Evolutionary conservation across 2,888 invertebrate genomes (phyloP).

Genomic region (Pachliopta kotzebuea): DNA sequence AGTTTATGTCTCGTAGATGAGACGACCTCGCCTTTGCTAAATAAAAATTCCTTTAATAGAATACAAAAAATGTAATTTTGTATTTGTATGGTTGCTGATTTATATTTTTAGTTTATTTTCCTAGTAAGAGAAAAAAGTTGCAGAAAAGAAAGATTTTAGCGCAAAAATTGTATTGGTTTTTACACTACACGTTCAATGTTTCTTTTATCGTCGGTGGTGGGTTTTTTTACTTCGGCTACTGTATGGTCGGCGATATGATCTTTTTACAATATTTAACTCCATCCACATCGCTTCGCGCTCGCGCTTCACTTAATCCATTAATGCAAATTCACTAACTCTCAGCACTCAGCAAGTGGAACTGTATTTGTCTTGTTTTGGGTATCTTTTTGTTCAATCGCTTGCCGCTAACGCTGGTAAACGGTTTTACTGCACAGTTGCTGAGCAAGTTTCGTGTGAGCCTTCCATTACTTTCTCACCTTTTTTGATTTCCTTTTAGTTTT

Average conservation of each 20-base stretch:
- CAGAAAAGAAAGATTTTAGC: too few species aligned
- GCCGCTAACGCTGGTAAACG: not conserved
- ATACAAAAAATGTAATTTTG: too few species aligned
- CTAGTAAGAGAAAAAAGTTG: too few species aligned
- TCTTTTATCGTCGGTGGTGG: not conserved
- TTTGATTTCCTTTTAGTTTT: not conserved
- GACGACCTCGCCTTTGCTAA: too few species aligned
- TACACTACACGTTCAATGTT: too few species aligned
- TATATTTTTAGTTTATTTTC: too few species aligned
- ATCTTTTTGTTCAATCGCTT: not conserved
- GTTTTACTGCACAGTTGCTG: not conserved
- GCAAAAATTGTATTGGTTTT: too few species aligned
- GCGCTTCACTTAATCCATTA: not conserved
- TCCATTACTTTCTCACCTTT: not conserved
- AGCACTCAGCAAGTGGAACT: not conserved
- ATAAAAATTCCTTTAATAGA: too few species aligned
- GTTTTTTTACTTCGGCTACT: not conserved
- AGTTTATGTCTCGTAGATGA: too few species aligned
- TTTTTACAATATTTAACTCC: not conserved
- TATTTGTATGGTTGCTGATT: too few species aligned
- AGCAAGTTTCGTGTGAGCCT: not conserved
- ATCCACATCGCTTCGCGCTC: not conserved
- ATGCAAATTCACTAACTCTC: not conserved
- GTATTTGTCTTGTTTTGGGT: not conserved
- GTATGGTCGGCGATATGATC: not conserved